Conservation (phyloP, 2,888 invertebrate species). For the Cerceris rybyensis region DNA sequence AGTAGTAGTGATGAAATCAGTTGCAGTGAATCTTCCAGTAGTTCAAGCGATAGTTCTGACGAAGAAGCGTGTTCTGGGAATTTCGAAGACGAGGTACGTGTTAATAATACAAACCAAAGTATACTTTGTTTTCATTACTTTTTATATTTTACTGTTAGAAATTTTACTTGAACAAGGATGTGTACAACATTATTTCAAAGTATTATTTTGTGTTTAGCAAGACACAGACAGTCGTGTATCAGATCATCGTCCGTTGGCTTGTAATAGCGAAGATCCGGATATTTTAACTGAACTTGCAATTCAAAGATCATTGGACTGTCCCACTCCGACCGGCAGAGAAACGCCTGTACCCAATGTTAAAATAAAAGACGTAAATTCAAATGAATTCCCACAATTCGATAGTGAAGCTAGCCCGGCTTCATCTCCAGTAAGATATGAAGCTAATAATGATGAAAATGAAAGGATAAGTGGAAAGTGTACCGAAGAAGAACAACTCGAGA, state of each 20-base stretch:
- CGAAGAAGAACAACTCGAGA: constrained; percentile 37
- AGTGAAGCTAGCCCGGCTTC: constrained; percentile 71
- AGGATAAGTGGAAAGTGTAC: constrained; percentile 22
- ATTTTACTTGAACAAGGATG: too few species aligned
- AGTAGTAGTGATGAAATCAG: constrained; percentile 74
- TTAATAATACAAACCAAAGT: neutral
- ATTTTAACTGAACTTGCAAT: constrained; percentile 79
- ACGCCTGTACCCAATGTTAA: constrained; percentile 73
- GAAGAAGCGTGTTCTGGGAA: constrained; percentile 70
- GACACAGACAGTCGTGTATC: constrained; percentile 71
- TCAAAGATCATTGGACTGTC: constrained; percentile 75
- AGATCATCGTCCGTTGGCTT: constrained; percentile 74
- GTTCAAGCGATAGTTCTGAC: constrained; percentile 75
- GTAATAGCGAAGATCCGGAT: constrained; percentile 78
- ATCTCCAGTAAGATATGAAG: constrained; percentile 62
- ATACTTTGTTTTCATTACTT: neutral
- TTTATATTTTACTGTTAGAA: neutral
- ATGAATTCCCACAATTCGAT: constrained; percentile 76
- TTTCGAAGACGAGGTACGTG: constrained; percentile 66
- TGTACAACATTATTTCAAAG: constrained; percentile 20
- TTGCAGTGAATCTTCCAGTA: constrained; percentile 75
- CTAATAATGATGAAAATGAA: constrained; percentile 39
- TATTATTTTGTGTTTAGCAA: constrained; percentile 59
- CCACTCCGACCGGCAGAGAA: constrained; percentile 75
- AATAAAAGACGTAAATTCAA: constrained; percentile 61